Conservation (phyloP, 2,113 vertebrate species). For the Pontoporia blainvillei region DNA sequence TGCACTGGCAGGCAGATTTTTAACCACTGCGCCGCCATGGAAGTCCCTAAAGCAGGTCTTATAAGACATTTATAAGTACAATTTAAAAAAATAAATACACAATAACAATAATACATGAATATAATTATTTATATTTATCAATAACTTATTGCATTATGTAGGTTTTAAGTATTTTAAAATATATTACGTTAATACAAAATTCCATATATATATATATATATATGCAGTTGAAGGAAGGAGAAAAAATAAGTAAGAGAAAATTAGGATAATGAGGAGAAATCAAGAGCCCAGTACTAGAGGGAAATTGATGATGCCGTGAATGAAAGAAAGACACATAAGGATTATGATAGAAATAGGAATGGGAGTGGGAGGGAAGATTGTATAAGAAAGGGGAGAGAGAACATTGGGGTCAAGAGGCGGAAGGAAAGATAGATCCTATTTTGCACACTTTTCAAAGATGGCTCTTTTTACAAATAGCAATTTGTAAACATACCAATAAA, state of each 20-base stretch:
- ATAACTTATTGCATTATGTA: not conserved
- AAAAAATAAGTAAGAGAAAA: not conserved
- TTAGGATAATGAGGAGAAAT: not conserved
- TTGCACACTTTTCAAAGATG: not conserved
- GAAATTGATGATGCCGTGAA: not conserved
- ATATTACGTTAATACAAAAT: not conserved
- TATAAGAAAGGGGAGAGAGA: too few relatives aligned
- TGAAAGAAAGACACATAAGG: not conserved
- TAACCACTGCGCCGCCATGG: too few relatives aligned
- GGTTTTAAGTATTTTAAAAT: not conserved
- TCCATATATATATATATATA: not conserved
- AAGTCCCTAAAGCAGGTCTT: not conserved
- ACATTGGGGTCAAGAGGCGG: rapidly evolving
- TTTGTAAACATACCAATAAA: not conserved
- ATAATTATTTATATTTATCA: not conserved
- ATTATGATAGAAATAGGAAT: not conserved
- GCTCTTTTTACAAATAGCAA: not conserved
- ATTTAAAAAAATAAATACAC: not conserved
- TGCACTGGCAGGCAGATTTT: too few relatives aligned
- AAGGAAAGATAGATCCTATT: not conserved
- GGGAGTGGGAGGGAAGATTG: not conserved
- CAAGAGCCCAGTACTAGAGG: not conserved
- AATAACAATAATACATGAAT: not conserved
- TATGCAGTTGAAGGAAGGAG: not conserved
- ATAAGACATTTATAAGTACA: not conserved